A percentile compares a stretch with the other conserved stretches of the same genome.
Evolutionary conservation across 2,888 invertebrate genomes (phyloP).

Genomic region (Podabrus alpinus): DNA sequence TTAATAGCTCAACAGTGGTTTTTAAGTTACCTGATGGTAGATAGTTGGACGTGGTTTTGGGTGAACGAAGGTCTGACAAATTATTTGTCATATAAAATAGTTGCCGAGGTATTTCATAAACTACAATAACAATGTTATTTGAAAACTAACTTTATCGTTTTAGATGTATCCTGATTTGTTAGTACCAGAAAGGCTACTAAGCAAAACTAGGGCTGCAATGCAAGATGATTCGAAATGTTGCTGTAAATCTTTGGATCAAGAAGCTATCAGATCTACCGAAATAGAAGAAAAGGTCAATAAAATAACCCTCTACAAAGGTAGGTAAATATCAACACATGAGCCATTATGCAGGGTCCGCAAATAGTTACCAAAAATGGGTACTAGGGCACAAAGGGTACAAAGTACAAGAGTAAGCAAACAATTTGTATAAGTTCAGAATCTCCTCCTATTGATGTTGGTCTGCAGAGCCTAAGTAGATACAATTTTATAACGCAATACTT

Average conservation of each 20-base stretch:
- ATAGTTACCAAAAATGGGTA: too few relatives aligned
- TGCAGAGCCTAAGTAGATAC: too few relatives aligned
- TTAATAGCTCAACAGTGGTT: constrained; percentile 63
- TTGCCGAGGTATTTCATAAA: not conserved
- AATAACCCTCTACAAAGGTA: not conserved
- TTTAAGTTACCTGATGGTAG: constrained; percentile 53
- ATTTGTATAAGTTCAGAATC: too few relatives aligned
- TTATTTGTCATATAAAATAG: constrained; percentile 55
- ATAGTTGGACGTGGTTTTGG: constrained; percentile 54
- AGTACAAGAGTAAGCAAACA: too few relatives aligned
- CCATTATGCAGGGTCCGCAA: too few relatives aligned
- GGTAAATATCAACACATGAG: too few relatives aligned
- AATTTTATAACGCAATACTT: too few relatives aligned
- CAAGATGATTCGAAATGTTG: not conserved
- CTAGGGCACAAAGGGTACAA: too few relatives aligned
- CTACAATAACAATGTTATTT: not conserved
- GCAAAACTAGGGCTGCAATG: not conserved
- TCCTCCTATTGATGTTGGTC: too few relatives aligned
- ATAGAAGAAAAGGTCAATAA: not conserved
- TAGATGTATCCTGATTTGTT: not conserved
- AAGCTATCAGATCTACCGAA: not conserved
- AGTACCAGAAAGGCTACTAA: not conserved
- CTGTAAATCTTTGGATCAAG: not conserved
- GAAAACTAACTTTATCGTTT: not conserved
- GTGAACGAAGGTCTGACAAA: constrained; percentile 60